Conservation (phyloP, 1,140 invertebrate genomes). For the Danaus plexippus region DNA sequence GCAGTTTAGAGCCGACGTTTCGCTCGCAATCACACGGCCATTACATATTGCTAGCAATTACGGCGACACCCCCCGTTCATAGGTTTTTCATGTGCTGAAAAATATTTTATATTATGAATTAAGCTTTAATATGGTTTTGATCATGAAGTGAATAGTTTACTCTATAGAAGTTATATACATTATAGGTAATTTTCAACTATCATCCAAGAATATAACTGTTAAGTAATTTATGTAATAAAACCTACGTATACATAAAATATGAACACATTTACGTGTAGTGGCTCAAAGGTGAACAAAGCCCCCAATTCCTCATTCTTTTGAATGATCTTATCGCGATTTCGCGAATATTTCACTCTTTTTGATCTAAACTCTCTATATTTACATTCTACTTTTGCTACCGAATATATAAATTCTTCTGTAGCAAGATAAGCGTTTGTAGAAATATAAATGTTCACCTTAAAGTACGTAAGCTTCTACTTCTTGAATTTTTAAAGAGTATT, state of each 20-base stretch:
- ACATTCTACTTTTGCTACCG: constrained; percentile 43
- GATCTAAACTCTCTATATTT: constrained; percentile 61
- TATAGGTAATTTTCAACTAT: no score
- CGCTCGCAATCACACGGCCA: constrained; percentile 62
- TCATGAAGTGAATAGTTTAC: no score
- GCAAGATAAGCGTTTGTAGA: constrained; percentile 38
- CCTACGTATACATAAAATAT: no score
- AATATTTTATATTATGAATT: no score
- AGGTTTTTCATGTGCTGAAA: no score
- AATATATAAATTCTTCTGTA: constrained; percentile 58
- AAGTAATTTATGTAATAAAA: no score
- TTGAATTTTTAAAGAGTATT: no score
- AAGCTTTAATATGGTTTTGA: no score
- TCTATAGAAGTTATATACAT: no score
- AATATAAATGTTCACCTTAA: constrained; percentile 34
- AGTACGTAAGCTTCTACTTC: no score
- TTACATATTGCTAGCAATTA: constrained; percentile 70
- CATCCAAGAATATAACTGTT: no score
- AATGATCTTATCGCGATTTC: constrained; percentile 61
- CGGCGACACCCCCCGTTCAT: constrained; percentile 38
- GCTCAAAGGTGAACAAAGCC: constrained; percentile 55
- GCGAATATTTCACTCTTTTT: constrained; percentile 61
- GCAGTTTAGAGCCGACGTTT: constrained; percentile 65
- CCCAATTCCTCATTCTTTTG: constrained; percentile 54
- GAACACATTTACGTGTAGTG: constrained; percentile 13